Evolutionary conservation across 2,113 vertebrate genomes (phyloP).

Genomic region (Stomatorhinus ivindoensis): DNA sequence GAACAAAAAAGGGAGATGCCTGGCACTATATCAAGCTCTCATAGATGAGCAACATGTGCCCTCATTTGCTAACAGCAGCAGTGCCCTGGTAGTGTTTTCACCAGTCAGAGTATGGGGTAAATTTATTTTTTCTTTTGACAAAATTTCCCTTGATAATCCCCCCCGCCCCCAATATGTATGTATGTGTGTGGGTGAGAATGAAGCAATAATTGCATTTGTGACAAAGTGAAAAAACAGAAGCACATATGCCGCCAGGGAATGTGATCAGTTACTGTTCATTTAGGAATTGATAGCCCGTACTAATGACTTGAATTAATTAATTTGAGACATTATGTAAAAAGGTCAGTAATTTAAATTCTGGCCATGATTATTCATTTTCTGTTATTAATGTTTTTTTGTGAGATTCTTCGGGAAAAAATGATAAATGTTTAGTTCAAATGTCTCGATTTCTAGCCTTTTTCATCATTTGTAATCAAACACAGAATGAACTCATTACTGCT

Average conservation of each 20-base stretch:
- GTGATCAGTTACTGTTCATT: neutral
- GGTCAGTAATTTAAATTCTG: conserved; percentile 8
- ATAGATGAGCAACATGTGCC: conserved; percentile 21
- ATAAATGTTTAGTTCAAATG: neutral
- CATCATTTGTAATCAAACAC: neutral
- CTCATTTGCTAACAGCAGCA: conserved; percentile 27
- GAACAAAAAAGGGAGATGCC: conserved; percentile 13
- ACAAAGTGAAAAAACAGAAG: neutral
- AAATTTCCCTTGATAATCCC: neutral
- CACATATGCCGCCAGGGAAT: neutral
- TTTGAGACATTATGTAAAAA: conserved; percentile 1
- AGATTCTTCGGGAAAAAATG: neutral
- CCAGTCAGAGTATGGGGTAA: neutral
- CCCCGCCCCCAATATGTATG: neutral
- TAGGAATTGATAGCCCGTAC: neutral
- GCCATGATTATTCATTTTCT: conserved; percentile 6
- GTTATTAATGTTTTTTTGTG: neutral
- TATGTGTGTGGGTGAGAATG: neutral
- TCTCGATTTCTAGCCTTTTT: neutral
- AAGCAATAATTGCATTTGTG: neutral
- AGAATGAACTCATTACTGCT: neutral
- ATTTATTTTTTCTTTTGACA: neutral
- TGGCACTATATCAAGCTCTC: conserved; percentile 15
- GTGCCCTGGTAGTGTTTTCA: neutral
- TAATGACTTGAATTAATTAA: neutral